Evolutionary conservation across 1,140 invertebrate genomes (phyloP).

Genomic region (Colletes gigas): DNA sequence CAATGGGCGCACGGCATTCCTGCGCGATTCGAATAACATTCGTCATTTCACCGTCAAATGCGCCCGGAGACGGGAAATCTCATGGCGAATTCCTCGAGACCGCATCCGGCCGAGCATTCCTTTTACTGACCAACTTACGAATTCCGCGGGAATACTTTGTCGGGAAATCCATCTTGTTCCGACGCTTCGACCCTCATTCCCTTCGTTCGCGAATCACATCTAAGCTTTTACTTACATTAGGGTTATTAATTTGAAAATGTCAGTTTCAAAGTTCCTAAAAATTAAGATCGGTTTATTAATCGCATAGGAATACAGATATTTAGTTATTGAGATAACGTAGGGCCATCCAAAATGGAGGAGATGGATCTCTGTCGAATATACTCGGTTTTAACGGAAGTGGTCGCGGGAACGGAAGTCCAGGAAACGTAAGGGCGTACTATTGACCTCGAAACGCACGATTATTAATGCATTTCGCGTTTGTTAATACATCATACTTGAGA

Average conservation of each 20-base stretch:
- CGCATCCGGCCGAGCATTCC: neutral
- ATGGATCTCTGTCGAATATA: too few species aligned
- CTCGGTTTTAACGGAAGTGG: too few species aligned
- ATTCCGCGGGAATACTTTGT: neutral
- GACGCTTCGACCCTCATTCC: neutral
- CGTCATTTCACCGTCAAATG: neutral
- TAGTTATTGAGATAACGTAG: too few species aligned
- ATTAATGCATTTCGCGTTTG: constrained; percentile 20
- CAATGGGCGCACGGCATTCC: neutral
- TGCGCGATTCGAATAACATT: neutral
- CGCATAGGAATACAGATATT: too few species aligned
- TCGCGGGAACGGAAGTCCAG: too few species aligned
- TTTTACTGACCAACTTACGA: too few species aligned
- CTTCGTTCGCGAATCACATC: neutral
- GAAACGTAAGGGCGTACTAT: too few species aligned
- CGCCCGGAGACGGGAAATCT: neutral
- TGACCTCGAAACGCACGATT: neutral
- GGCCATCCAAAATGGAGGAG: too few species aligned
- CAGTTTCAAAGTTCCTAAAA: too few species aligned
- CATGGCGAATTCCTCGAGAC: neutral
- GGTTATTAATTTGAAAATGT: too few species aligned
- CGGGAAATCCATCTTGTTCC: neutral
- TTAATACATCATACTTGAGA: constrained; percentile 30
- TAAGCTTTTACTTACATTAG: too few species aligned
- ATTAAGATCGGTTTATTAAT: too few species aligned